Evolutionary conservation across 2,888 invertebrate genomes (phyloP).

Genomic region (Periphyllus acericola): DNA sequence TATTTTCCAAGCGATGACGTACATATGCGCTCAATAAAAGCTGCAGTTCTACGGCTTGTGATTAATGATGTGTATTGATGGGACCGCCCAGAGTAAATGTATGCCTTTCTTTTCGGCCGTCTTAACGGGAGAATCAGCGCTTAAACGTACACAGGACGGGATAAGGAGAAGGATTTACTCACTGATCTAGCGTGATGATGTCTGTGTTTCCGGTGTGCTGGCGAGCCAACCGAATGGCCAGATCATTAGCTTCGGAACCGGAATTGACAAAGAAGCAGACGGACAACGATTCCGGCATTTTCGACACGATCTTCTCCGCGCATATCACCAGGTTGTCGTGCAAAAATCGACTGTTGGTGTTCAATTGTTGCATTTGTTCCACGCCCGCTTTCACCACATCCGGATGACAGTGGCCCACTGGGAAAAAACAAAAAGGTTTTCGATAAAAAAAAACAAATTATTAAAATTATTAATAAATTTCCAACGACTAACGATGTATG

Average conservation of each 20-base stretch:
- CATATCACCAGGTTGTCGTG: constrained; percentile 95
- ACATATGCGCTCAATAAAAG: no score
- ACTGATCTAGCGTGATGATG: constrained; percentile 96
- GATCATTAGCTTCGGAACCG: constrained; percentile 98
- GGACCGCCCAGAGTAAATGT: no score
- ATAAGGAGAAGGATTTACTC: constrained; percentile 70
- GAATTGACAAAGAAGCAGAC: constrained; percentile 98
- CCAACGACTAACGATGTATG: no score
- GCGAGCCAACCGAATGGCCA: constrained; percentile 90
- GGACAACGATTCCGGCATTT: constrained; percentile 85
- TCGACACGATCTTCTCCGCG: constrained; percentile 82
- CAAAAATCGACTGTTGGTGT: constrained; percentile 95
- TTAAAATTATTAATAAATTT: no score
- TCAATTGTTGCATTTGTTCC: constrained; percentile 89
- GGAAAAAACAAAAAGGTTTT: constrained; percentile 65
- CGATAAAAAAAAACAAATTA: no score
- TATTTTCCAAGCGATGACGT: no score
- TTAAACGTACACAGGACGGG: not conserved
- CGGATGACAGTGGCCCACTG: constrained; percentile 98
- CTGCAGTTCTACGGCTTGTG: no score
- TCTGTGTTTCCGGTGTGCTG: constrained; percentile 90
- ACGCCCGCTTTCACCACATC: constrained; percentile 90
- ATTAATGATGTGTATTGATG: no score
- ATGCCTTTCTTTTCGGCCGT: not conserved
- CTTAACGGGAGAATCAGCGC: not conserved